Conservation (phyloP, 2,113 vertebrate genomes). For the Cebus imitator region DNA sequence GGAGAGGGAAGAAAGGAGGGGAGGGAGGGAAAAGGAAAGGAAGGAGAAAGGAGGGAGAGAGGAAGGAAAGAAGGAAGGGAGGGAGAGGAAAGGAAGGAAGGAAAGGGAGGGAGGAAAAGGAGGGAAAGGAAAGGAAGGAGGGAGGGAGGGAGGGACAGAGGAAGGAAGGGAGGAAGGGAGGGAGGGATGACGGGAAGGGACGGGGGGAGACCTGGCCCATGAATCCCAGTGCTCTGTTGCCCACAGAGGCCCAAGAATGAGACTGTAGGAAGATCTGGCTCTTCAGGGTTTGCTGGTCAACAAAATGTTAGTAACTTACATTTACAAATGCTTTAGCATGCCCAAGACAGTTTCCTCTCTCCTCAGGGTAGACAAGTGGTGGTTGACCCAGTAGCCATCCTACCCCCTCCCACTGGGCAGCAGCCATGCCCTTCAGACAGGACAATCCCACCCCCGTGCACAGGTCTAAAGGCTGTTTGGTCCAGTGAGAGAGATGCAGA, state of each 20-base stretch:
- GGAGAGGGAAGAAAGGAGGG: too few species aligned
- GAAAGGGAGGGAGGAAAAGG: too few species aligned
- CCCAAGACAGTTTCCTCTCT: not conserved
- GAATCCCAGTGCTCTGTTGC: not conserved
- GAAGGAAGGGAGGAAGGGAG: not conserved
- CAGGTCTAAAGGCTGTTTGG: not conserved
- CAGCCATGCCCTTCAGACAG: not conserved
- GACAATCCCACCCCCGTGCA: not conserved
- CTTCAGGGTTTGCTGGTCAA: not conserved
- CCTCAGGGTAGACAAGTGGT: too few species aligned
- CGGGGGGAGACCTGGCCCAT: not conserved
- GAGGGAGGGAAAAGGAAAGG: too few species aligned
- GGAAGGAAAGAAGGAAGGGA: not conserved
- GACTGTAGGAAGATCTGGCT: not conserved
- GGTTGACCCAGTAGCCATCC: not conserved
- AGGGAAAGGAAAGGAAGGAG: not conserved
- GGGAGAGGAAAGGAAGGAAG: too few species aligned
- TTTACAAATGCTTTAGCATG: not conserved
- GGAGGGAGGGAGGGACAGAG: not conserved
- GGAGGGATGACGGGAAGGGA: not conserved
- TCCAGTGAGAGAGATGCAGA: not conserved
- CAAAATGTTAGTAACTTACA: not conserved
- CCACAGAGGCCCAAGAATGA: not conserved
- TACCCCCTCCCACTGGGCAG: not conserved
- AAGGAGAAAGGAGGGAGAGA: not conserved